Evolutionary conservation across 1,140 invertebrate genomes (phyloP).

Genomic region (Matsumurasca onukii): DNA sequence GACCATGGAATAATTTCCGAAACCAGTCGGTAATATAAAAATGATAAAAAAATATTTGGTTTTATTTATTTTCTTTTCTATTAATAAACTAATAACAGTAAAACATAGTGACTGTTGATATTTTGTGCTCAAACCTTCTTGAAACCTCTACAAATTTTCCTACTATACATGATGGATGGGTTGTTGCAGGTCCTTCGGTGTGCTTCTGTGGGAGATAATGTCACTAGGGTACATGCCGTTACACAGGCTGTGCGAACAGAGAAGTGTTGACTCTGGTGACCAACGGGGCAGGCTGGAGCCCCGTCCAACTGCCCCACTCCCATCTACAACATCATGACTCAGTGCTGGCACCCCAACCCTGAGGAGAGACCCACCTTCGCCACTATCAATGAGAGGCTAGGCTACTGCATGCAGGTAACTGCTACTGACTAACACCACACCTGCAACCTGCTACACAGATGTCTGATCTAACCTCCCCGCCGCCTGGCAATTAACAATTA

Average conservation of each 20-base stretch:
- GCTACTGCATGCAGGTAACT: conserved; percentile 77
- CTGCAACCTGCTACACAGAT: not conserved
- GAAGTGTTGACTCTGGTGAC: conserved; percentile 97
- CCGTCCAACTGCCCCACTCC: conserved; percentile 76
- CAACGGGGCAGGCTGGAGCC: conserved; percentile 85
- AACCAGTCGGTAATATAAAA: too few relatives aligned
- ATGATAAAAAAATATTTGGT: too few relatives aligned
- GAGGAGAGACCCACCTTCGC: conserved; percentile 83
- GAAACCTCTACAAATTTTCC: too few relatives aligned
- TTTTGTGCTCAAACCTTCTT: too few relatives aligned
- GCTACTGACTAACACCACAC: not conserved
- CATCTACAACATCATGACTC: conserved; percentile 89
- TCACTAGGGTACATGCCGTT: conserved; percentile 96
- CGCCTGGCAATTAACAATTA: not conserved
- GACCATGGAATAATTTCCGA: too few relatives aligned
- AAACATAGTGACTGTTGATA: too few relatives aligned
- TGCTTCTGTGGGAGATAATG: conserved; percentile 95
- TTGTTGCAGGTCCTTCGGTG: conserved; percentile 88
- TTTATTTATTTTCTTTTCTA: too few relatives aligned
- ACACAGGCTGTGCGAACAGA: conserved; percentile 91
- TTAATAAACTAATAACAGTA: too few relatives aligned
- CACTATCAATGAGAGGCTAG: conserved; percentile 78
- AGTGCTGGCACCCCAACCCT: conserved; percentile 88
- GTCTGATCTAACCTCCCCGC: too few relatives aligned
- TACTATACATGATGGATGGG: too few relatives aligned